Base-by-base conservation (phyloP, 2,888 invertebrate genomes). In the Metalampra italica region DNA sequence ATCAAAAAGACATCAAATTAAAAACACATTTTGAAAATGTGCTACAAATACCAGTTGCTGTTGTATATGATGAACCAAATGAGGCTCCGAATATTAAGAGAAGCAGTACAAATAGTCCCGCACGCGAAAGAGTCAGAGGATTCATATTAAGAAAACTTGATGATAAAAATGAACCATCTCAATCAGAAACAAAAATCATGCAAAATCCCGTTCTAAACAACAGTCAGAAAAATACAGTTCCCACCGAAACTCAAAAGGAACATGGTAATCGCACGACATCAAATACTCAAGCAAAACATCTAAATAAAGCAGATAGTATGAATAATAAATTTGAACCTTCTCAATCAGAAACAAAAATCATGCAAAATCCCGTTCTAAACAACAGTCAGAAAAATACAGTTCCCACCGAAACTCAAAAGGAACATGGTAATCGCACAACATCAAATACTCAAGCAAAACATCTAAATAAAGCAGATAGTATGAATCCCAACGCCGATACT, bases 31-130 rank as follows among this genome's bases (percentile, higher is more conserved):
- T 48, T 43, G 49, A 46, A 48, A 44, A 29, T 43, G 55, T 57
- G 29, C n/a, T 47, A 7, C 52, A 64, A 44, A 66, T 69, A 51
- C 67, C 70, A 3, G 66, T 69, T 1, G 54, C 54, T 41, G 57
- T 68, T 13, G 50, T 70, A 43, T 67, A 67, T 49, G 71, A 67
- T 51, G 68, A 59, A 37, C 54, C 53, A 9, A 32, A 46, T 50
- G 51, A 7, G 43, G 49, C 5, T 15, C 45, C 15, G 7, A 45
- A 13, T 15, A 12, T 2, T 7, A 42, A 30, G n/a, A 29, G 30
- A 12, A 30, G 13, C 9, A 14, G 12, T n/a, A 7, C 4, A 39
- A 29, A n/a, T 29, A 29, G n/a, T 30, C 34, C 40, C 29, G 43
- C 32, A 29, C 46, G 45, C 15, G 36, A 43, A 12, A 42, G 41